Percentiles rank a stretch among this genome's conserved stretches.
These are phyloP conservation scores for Peromyscus eremicus DNA, from an alignment of 2,797 vertebrate species.

Conservation along the genomic window DNA sequence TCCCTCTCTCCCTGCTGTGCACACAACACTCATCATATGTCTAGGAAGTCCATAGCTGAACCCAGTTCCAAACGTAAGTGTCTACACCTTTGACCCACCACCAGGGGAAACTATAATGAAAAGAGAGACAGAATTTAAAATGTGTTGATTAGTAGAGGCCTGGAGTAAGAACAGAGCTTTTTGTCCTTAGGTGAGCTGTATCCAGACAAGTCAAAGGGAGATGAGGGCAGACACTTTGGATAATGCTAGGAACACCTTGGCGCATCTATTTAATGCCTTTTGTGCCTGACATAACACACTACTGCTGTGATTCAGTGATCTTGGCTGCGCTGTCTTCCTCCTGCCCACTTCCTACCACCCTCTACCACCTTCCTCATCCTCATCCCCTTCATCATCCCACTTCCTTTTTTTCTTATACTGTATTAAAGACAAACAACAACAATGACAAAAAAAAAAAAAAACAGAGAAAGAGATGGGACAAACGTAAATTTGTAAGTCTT, in stretches of 20 bases:
- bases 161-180: conserved; percentile 41
- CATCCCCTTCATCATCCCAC: too few relatives aligned
- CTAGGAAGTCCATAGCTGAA: background rate
- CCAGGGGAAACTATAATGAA: conserved; percentile 4
- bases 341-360: too few relatives aligned
- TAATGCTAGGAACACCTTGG: background rate
- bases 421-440: background rate
- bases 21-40: background rate
- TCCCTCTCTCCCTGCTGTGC: background rate
- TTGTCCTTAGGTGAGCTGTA: conserved; percentile 42
- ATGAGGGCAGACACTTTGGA: background rate
- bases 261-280: background rate
- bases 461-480: background rate
- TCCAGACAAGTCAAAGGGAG: conserved; percentile 18
- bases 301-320: background rate
- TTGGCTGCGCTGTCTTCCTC: background rate
- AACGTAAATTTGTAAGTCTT: background rate
- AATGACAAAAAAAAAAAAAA: too few relatives aligned
- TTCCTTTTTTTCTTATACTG: background rate
- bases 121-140: conserved; percentile 43
- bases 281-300: background rate
- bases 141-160: conserved; percentile 56
- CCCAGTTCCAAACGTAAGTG: background rate
- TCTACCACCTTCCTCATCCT: background rate
- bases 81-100: background rate